Percentiles rank a stretch among this genome's conserved stretches.
phyloP scores from a whole-genome alignment of 2,888 invertebrate genomes.

The Metopia argyrocephala region DNA sequence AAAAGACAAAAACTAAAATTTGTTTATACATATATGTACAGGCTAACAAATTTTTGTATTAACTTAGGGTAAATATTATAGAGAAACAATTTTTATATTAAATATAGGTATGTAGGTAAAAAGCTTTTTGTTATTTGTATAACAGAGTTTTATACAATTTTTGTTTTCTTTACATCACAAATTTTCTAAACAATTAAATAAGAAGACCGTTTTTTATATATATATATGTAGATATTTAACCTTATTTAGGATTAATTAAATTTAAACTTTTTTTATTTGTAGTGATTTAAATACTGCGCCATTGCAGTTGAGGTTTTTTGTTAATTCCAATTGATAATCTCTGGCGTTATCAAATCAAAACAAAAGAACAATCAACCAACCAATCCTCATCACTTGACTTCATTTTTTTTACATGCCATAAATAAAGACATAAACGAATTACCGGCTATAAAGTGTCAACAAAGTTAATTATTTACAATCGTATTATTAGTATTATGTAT shows the following conservation, averaged over 20 bases:
- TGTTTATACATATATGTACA: too few relatives aligned
- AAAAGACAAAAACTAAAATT: too few relatives aligned
- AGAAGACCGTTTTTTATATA: background rate
- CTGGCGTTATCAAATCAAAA: conserved; percentile 37
- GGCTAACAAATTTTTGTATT: too few relatives aligned
- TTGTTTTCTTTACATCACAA: conserved; percentile 44
- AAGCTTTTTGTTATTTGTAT: background rate
- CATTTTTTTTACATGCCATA: background rate
- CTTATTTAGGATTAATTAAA: background rate
- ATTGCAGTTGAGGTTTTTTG: background rate
- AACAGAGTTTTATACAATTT: conserved; percentile 29
- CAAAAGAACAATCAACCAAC: background rate
- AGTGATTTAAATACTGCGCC: conserved; percentile 28
- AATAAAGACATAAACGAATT: background rate
- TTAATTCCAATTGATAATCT: conserved; percentile 30
- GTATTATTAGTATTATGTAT: too few relatives aligned
- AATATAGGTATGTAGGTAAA: conserved; percentile 13
- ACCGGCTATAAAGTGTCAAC: background rate
- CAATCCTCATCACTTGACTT: too few relatives aligned
- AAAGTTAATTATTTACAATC: background rate
- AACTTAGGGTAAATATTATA: conserved; percentile 22
- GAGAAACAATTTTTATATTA: conserved; percentile 44
- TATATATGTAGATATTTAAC: background rate
- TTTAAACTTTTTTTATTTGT: background rate
- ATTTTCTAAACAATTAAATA: background rate